Evolutionary conservation across 1,140 invertebrate species (phyloP).

Genomic region (Epicauta chinensis): DNA sequence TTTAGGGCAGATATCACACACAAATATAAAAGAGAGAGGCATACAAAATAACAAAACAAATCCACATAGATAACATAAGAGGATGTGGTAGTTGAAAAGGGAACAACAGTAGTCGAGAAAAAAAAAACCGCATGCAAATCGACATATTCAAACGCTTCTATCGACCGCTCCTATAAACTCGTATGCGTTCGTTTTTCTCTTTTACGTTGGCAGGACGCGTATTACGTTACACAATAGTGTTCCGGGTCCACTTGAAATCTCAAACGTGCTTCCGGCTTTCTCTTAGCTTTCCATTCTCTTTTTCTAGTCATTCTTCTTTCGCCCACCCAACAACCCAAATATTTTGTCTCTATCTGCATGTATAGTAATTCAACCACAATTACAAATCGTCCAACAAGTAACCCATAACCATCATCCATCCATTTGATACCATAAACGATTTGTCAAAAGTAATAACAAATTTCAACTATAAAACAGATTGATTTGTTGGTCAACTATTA

Average conservation of each 20-base stretch:
- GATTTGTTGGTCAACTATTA: constrained; percentile 1
- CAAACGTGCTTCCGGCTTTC: constrained; percentile 8
- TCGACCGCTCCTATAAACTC: constrained; percentile 6
- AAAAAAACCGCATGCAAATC: constrained; percentile 7
- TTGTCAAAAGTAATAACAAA: too few species aligned
- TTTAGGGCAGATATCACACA: too few species aligned
- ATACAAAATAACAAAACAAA: too few species aligned
- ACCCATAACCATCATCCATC: constrained; percentile 16
- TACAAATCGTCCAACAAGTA: too few species aligned
- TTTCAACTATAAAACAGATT: background rate
- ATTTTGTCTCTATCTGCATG: constrained; percentile 19
- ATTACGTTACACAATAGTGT: constrained; percentile 12
- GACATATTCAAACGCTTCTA: background rate
- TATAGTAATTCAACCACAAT: too few species aligned
- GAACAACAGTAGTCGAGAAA: too few species aligned
- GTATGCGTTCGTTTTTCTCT: background rate
- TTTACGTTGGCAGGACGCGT: background rate
- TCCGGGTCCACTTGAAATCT: constrained; percentile 12
- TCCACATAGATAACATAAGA: too few species aligned
- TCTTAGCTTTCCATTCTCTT: constrained; percentile 10
- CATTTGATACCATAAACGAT: constrained; percentile 2
- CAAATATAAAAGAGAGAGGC: too few species aligned
- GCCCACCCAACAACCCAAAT: constrained; percentile 8
- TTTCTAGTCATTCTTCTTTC: constrained; percentile 6
- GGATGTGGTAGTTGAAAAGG: too few species aligned